phyloP scores from a whole-genome alignment of 2,888 invertebrate species.

The Blera fallax region DNA sequence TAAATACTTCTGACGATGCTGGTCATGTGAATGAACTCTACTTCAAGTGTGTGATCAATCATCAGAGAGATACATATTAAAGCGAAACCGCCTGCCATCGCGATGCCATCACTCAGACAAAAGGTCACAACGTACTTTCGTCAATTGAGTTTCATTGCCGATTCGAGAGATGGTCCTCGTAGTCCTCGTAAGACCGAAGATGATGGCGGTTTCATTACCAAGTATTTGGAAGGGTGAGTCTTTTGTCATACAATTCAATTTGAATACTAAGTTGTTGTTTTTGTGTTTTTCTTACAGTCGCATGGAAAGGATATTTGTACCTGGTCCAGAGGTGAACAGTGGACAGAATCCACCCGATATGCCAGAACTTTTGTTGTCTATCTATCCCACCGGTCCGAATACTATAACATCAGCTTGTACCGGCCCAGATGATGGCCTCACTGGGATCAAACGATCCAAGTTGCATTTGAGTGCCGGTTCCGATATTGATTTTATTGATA shows the following conservation, averaged over 20 bases:
- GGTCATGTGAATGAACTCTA: slow-evolving; percentile 67
- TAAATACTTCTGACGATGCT: slow-evolving; percentile 22
- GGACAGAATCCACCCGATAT: slow-evolving; percentile 89
- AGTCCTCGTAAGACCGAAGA: slow-evolving; percentile 80
- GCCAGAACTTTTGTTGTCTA: slow-evolving; percentile 84
- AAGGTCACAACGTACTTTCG: slow-evolving; percentile 88
- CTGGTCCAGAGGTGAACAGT: slow-evolving; percentile 83
- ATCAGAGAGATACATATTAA: slow-evolving; percentile 40
- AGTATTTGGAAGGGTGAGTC: slow-evolving; percentile 87
- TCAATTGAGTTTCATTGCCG: slow-evolving; percentile 87
- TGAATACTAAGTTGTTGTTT: not conserved
- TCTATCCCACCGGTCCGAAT: slow-evolving; percentile 83
- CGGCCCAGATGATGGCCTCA: slow-evolving; percentile 91
- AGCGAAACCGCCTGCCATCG: slow-evolving; percentile 25
- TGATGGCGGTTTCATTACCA: slow-evolving; percentile 86
- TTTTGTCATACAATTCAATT: not conserved
- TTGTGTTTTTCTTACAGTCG: slow-evolving; percentile 77
- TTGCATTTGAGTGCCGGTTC: slow-evolving; percentile 86
- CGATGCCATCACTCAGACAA: slow-evolving; percentile 88
- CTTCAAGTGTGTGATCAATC: slow-evolving; percentile 49
- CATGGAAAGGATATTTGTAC: slow-evolving; percentile 79
- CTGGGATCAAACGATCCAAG: slow-evolving; percentile 87
- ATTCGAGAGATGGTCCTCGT: slow-evolving; percentile 82
- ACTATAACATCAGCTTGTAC: slow-evolving; percentile 88
- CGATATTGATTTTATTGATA: slow-evolving; percentile 88